phyloP scores from a whole-genome alignment of 1,140 invertebrate genomes.

The Mya arenaria region DNA sequence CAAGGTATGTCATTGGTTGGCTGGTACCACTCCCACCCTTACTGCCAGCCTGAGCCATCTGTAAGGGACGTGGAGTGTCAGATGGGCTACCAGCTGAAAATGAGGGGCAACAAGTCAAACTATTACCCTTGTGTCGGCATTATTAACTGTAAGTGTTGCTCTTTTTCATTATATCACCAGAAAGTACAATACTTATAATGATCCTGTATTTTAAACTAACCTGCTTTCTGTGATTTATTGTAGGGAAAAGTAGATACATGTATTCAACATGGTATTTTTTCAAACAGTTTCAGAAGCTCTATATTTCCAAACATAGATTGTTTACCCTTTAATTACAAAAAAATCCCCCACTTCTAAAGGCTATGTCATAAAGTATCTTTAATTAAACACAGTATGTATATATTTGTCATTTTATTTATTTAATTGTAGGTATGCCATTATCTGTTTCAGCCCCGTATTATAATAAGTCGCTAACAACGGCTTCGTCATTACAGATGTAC shows the following conservation, averaged over 20 bases:
- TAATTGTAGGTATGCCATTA: neutral
- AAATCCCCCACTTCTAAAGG: too few species aligned
- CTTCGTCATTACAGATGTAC: conserved; percentile 88
- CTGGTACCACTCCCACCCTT: conserved; percentile 98
- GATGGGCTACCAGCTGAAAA: conserved; percentile 96
- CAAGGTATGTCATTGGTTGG: conserved; percentile 92
- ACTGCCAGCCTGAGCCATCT: conserved; percentile 92
- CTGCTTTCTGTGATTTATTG: too few species aligned
- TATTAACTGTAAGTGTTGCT: conserved; percentile 89
- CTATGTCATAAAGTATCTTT: neutral
- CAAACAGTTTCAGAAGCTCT: neutral
- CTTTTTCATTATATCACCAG: too few species aligned
- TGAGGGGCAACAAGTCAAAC: conserved; percentile 94
- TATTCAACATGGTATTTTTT: too few species aligned
- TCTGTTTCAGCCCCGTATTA: conserved; percentile 91
- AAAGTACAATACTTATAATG: too few species aligned
- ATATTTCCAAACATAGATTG: too few species aligned
- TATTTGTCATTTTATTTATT: neutral
- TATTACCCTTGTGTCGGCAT: conserved; percentile 96
- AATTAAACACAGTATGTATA: neutral
- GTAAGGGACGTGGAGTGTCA: conserved; percentile 95
- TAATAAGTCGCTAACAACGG: conserved; percentile 65
- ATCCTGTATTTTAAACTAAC: too few species aligned
- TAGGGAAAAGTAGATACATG: too few species aligned
- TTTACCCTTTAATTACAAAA: too few species aligned